Base-by-base conservation (phyloP, 2,888 invertebrate genomes). In the Pyrrhosoma nymphula region DNA sequence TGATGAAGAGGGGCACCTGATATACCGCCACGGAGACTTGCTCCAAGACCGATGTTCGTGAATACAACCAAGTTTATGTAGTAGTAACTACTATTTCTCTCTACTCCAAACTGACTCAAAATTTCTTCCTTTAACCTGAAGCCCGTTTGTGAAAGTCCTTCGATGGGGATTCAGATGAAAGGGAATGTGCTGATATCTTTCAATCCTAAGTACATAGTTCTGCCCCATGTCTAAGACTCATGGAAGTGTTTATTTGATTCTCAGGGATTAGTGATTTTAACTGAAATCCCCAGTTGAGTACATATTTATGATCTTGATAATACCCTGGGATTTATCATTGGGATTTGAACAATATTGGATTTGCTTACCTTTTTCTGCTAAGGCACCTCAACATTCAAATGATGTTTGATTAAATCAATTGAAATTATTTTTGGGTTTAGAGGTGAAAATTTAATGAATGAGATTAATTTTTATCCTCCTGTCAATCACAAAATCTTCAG, bases 1-100 rank as follows among this genome's bases (percentile, higher is more conserved):
- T 98, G 99, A 99, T 98, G 99, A 99, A 98, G 99, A 99, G 97
- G 99, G 99, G 97, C 99, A 99, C 98, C 99, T 99, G 98, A 98
- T 99, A 97, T 99, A 99, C 98, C 98, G 98, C 98, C 98, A 98
- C 98, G 99, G 99, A 98, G 99, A 99, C 98, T 98, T 99, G 98
- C 99, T 99, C 97, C 99, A 99, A 98, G 99, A 99, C 98, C 98
- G 99, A 99, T 99, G 99, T 99, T 99, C 99, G 99, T 99, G 98
- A 98, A 98, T 98, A 98, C 98, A 97, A 88, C 95, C 95, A 95
- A 95, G 95, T 95, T 95, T 95, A 95, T 96, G 96, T 96, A 96
- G 95, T 95, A 96, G 95, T 96, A 96, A 95, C 96, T 95, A 95
- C 95, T 95, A 95, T 95, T 95, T 95, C 95, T 95, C 95, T 95